Evolutionary conservation across 2,113 vertebrate species (phyloP), one percentile per base, ranked within the genome.

Genomic region (Tachuris rubrigastra): DNA sequence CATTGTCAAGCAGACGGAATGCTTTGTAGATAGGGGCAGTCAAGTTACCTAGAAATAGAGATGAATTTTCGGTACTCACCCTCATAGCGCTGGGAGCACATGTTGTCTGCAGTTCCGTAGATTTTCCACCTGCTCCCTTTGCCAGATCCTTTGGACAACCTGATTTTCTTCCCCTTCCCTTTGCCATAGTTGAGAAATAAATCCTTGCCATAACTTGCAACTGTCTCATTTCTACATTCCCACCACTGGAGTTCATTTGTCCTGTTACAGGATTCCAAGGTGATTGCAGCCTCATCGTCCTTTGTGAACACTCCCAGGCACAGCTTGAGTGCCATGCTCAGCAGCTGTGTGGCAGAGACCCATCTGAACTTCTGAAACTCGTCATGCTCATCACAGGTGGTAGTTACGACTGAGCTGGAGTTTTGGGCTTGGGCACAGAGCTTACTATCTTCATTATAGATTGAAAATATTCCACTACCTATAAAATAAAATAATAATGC

Each of bases 161-260:
- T 98, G 44, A 98, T 31, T 92, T 97, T 99, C 92, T 96, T 98
- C 76, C 99, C 98, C 10, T 98, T 98, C 31, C 41, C 96, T 68
- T 99, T 98, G 21, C 98, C 99, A 69, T 99, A 99, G 95, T 98
- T 99, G 69, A 99, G 97, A 96, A 98, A 98, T 23, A 99, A 96
- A 25, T 98, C 97, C 78, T 98, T 96, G 83, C 97, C 97, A 8
- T 97, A 94, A 23, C 99, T 97, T 27, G 98, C 98, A 59, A 99
- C 98, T 0, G 98, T 99, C 5, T 98, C 98, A 10, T 99, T 99
- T 95, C 97, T 98, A 84, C 99, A 99, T 65, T 99, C 98, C 99
- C 99, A 99, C 42, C 98, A 98, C 90, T 99, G 99, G 28, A 99
- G 94, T 7, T 96, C 74, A 8, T 90, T 99, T 1, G 82, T 98